These are phyloP conservation scores for Diabrotica undecimpunctata DNA, from an alignment of 1,140 invertebrate species.

Conservation along the genomic window DNA sequence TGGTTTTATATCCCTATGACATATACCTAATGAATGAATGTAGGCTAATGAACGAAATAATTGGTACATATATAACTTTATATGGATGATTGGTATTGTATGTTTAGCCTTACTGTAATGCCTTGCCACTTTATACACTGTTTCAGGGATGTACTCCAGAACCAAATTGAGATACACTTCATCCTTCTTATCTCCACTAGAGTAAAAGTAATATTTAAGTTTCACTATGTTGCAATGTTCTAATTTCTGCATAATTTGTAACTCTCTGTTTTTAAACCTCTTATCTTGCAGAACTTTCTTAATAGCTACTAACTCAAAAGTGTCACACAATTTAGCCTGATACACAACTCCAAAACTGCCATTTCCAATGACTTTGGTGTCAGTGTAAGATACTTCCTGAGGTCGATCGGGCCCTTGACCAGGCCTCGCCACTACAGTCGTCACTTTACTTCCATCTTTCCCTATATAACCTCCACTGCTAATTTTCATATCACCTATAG, in stretches of 20 bases:
- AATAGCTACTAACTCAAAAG: slow-evolving; percentile 95
- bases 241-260: slow-evolving; percentile 98
- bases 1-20: slow-evolving; percentile 99
- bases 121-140: slow-evolving; percentile 98
- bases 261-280: slow-evolving; percentile 99
- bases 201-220: slow-evolving; percentile 99
- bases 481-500: neutral
- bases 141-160: slow-evolving; percentile 99
- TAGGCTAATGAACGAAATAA: slow-evolving; percentile 71
- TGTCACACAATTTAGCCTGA: slow-evolving; percentile 94
- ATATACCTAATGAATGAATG: slow-evolving; percentile 97
- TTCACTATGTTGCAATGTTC: slow-evolving; percentile 99
- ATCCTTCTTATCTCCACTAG: slow-evolving; percentile 99
- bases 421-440: slow-evolving; percentile 92
- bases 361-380: slow-evolving; percentile 98
- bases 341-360: slow-evolving; percentile 99
- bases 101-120: slow-evolving; percentile 99
- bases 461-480: slow-evolving; percentile 54
- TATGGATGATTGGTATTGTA: slow-evolving; percentile 98
- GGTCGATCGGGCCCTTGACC: slow-evolving; percentile 91
- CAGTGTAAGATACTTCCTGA: slow-evolving; percentile 94
- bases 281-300: slow-evolving; percentile 99
- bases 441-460: slow-evolving; percentile 90
- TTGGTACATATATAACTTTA: slow-evolving; percentile 99
- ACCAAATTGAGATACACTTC: slow-evolving; percentile 99